Percentiles rank a stretch among this genome's conserved stretches.
phyloP scores from a whole-genome alignment of 2,797 vertebrate species.

The Antrozous pallidus region DNA sequence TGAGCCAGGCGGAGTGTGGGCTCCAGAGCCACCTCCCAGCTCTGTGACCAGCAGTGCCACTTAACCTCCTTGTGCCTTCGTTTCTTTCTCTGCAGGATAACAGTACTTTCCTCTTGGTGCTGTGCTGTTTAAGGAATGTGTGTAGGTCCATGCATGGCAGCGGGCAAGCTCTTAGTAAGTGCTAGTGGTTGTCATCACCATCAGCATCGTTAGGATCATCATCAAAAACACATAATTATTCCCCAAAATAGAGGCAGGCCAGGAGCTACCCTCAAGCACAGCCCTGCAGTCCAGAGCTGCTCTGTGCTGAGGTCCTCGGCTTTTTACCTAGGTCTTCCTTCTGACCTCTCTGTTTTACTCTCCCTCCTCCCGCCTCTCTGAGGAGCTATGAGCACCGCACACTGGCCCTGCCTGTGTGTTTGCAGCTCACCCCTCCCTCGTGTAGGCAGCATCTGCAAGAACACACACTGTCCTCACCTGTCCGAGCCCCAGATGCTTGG shows the following conservation, averaged over 20 bases:
- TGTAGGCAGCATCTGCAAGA: neutral
- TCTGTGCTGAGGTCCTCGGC: neutral
- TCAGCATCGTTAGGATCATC: no score
- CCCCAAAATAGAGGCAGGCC: neutral
- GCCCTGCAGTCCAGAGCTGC: neutral
- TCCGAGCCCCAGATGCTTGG: neutral
- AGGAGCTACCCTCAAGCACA: neutral
- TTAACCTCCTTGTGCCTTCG: neutral
- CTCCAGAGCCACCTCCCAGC: neutral
- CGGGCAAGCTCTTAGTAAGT: neutral
- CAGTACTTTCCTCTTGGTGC: neutral
- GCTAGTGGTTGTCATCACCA: neutral
- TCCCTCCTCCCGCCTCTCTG: neutral
- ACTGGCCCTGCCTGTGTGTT: neutral
- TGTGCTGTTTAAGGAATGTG: neutral
- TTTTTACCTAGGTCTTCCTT: neutral
- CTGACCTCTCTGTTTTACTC: neutral
- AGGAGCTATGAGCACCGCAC: neutral
- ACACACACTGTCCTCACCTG: neutral
- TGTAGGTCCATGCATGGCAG: neutral
- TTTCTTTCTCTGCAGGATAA: neutral
- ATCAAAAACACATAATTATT: neutral
- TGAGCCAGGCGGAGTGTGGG: neutral
- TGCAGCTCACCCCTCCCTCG: neutral
- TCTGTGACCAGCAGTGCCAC: neutral